A percentile compares a stretch with the other conserved stretches of the same genome.
phyloP scores from a whole-genome alignment of 2,797 vertebrate species.

The Anisognathus igniventris region DNA sequence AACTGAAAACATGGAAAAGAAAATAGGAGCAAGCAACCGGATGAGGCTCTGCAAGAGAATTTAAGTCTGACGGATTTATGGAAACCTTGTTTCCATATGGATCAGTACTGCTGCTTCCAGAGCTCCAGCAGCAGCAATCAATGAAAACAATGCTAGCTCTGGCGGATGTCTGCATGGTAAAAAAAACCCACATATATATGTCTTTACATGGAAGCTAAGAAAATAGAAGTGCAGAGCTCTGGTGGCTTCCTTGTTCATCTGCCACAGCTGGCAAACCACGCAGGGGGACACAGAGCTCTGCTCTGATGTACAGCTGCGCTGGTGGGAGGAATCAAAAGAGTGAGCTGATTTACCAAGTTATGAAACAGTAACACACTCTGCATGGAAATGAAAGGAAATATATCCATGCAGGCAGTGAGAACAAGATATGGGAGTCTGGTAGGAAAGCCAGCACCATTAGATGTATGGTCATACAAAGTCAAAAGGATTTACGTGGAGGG shows the following conservation, averaged over 20 bases:
- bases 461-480: not conserved
- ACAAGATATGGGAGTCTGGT: not conserved
- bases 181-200: rapidly evolving
- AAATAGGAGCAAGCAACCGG: conserved; percentile 17
- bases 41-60: conserved; percentile 53
- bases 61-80: conserved; percentile 53
- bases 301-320: conserved; percentile 10
- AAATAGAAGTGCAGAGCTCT: conserved; percentile 4
- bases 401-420: not conserved
- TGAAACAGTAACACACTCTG: conserved; percentile 24
- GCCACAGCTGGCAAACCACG: not conserved
- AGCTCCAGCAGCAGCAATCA: conserved; percentile 6
- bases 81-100: conserved; percentile 54
- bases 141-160: conserved; percentile 21
- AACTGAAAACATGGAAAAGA: conserved; percentile 28
- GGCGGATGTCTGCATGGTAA: conserved; percentile 9
- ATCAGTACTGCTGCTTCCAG: conserved; percentile 22
- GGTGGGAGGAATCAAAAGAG: conserved; percentile 39
- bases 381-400: conserved; percentile 35
- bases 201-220: not conserved
- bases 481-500: not conserved
- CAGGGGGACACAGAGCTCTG: not conserved
- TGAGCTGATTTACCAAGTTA: conserved; percentile 19
- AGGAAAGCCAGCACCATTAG: not conserved
- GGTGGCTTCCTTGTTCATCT: not conserved